A percentile compares a stretch with the other conserved stretches of the same genome.
These are phyloP conservation scores for Meloidogyne exigua DNA, from an alignment of 1,140 invertebrate species.

Conservation along the genomic window DNA sequence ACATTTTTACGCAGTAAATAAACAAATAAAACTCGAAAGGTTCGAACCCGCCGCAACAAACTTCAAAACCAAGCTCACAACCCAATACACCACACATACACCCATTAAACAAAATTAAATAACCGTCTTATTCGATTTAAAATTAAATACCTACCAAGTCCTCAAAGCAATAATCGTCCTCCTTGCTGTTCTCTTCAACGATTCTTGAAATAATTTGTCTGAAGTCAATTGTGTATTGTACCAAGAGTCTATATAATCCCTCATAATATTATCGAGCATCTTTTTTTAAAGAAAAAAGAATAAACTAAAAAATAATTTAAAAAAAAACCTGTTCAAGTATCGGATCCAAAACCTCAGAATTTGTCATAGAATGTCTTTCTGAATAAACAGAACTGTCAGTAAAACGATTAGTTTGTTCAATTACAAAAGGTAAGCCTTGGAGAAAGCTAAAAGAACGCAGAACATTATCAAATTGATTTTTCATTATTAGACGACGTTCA, in stretches of 20 bases:
- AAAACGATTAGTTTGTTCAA: constrained; percentile 7
- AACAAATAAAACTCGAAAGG: too few relatives aligned
- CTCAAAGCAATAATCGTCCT: constrained; percentile 35
- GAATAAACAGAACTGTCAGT: constrained; percentile 23
- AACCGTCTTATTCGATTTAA: not conserved
- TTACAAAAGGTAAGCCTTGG: not conserved
- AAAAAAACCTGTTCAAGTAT: constrained; percentile 36
- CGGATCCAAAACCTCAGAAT: constrained; percentile 37
- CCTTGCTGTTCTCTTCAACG: constrained; percentile 34
- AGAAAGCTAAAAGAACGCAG: not conserved
- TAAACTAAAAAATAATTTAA: not conserved
- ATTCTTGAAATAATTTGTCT: constrained; percentile 34
- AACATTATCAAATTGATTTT: constrained; percentile 3
- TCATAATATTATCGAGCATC: constrained; percentile 40
- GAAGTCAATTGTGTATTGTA: constrained; percentile 34
- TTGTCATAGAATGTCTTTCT: constrained; percentile 39
- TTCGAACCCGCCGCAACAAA: not conserved
- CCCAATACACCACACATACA: not conserved
- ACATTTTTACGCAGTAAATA: too few relatives aligned
- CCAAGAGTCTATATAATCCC: constrained; percentile 39
- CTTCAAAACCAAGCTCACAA: not conserved
- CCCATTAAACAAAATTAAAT: not conserved
- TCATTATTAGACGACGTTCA: not conserved
- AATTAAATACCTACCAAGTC: constrained; percentile 16
- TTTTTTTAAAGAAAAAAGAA: not conserved